A percentile compares a stretch with the other conserved stretches of the same genome.
Conservation (phyloP, 2,888 invertebrate genomes). For the Epicampocera succincta region DNA sequence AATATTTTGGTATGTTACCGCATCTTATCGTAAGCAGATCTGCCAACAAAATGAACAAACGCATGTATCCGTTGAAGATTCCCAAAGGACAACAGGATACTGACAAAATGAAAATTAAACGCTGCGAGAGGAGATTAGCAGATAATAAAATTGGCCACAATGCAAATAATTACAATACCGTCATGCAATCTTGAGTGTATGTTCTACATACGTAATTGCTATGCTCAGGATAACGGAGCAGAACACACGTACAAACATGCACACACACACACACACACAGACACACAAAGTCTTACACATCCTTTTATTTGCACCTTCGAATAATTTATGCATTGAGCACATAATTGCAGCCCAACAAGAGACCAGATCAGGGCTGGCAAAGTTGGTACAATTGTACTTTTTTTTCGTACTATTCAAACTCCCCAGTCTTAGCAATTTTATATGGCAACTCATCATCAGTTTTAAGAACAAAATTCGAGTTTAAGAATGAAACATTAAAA, state of each 20-base stretch:
- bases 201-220: not conserved
- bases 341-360: not conserved
- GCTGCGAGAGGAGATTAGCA: conserved; percentile 60
- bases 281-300: no score
- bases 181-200: not conserved
- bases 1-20: conserved; percentile 27
- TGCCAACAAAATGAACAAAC: conserved; percentile 55
- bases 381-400: no score
- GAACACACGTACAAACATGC: conserved; percentile 2
- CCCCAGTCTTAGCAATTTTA: no score
- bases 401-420: no score
- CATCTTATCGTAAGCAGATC: conserved; percentile 64
- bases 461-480: no score
- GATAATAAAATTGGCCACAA: conserved; percentile 75
- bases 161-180: not conserved
- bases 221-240: conserved; percentile 11
- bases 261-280: conserved; percentile 19
- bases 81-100: conserved; percentile 69
- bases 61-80: conserved; percentile 59
- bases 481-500: no score
- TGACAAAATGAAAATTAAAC: conserved; percentile 51
- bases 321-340: conserved; percentile 27
- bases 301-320: conserved; percentile 71
- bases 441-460: no score
- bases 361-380: no score